A percentile compares a stretch with the other conserved stretches of the same genome.
phyloP scores from a whole-genome alignment of 1,140 invertebrate species.

The Cyclina sinensis region DNA sequence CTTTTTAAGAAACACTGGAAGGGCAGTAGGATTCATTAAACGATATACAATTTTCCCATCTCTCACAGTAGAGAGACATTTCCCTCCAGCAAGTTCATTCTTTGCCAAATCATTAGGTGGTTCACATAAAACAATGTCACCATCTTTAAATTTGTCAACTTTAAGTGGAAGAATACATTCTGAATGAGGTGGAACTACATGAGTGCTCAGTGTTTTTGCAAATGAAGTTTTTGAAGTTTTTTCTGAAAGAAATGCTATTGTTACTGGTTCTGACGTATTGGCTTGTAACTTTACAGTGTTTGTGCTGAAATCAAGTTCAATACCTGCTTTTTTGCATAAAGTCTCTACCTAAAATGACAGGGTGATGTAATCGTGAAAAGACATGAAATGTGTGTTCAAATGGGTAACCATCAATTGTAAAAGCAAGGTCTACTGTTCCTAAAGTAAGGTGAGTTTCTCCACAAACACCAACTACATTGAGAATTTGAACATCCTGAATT shows the following conservation, averaged over 20 bases:
- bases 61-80: background rate
- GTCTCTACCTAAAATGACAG: background rate
- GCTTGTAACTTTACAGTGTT: background rate
- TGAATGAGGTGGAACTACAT: background rate
- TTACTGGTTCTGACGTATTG: background rate
- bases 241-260: background rate
- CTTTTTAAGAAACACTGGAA: background rate
- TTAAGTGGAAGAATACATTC: background rate
- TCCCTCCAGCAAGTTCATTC: background rate
- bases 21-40: background rate
- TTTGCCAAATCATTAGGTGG: background rate
- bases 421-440: background rate
- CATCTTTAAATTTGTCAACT: background rate
- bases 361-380: background rate
- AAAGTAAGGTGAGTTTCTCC: background rate
- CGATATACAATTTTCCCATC: background rate
- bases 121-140: background rate
- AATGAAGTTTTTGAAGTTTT: background rate
- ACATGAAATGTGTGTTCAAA: slow-evolving; percentile 5
- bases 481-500: too few species aligned
- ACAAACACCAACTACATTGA: background rate
- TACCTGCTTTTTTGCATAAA: background rate
- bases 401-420: background rate
- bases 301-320: background rate
- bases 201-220: background rate